A percentile compares a stretch with the other conserved stretches of the same genome.
Conservation (phyloP, 2,888 invertebrate genomes). For the Lutraria lutraria region DNA sequence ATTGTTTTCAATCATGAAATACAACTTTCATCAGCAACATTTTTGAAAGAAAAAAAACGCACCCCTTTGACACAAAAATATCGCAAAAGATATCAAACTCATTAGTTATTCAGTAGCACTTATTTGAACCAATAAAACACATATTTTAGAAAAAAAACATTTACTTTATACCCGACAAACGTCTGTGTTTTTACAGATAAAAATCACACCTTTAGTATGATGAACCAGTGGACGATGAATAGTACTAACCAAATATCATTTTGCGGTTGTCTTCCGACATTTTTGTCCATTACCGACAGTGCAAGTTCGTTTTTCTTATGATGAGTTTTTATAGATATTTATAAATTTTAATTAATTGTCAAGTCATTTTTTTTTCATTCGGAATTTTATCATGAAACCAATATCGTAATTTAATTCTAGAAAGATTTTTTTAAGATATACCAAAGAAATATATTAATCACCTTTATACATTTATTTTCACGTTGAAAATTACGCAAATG, state of each 20-base stretch:
- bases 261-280: background rate
- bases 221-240: background rate
- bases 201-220: background rate
- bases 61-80: background rate
- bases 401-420: background rate
- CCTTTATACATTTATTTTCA: too few species aligned
- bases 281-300: background rate
- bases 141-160: constrained; percentile 12
- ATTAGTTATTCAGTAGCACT: background rate
- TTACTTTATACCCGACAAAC: constrained; percentile 13
- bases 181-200: constrained; percentile 21
- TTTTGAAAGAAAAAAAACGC: background rate
- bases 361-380: background rate
- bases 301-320: background rate
- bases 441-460: too few species aligned
- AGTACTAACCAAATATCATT: background rate
- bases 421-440: too few species aligned
- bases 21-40: too few species aligned
- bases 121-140: constrained; percentile 12
- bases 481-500: too few species aligned
- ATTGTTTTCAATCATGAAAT: too few species aligned
- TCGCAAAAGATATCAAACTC: background rate
- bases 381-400: background rate
- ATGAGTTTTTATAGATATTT: background rate
- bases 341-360: background rate